Evolutionary conservation across 1,140 invertebrate species (phyloP).

Genomic region (Spodoptera litura): DNA sequence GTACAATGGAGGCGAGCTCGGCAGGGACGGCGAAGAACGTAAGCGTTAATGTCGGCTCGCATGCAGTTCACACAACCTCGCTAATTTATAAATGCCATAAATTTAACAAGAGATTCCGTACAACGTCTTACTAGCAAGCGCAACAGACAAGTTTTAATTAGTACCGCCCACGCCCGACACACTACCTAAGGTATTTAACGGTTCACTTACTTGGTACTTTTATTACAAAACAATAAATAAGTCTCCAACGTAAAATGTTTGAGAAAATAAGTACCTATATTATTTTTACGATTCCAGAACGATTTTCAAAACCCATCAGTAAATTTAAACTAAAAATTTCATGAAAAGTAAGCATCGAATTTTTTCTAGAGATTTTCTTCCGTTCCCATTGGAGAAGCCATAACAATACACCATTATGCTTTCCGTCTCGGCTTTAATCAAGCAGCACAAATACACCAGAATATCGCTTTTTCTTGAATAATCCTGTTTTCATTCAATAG

Average conservation of each 20-base stretch:
- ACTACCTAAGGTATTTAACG: not conserved
- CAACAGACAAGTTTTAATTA: slow-evolving; percentile 35
- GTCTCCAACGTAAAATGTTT: too few species aligned
- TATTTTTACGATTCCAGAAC: too few species aligned
- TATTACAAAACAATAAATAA: too few species aligned
- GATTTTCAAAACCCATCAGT: too few species aligned
- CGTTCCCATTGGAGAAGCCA: not conserved
- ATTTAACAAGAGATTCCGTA: slow-evolving; percentile 47
- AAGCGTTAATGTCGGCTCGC: not conserved
- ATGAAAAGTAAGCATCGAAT: not conserved
- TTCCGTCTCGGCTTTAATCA: slow-evolving; percentile 28
- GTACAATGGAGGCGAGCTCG: slow-evolving; percentile 25
- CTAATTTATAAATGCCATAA: slow-evolving; percentile 52
- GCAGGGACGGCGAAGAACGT: not conserved
- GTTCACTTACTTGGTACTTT: not conserved
- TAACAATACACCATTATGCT: slow-evolving; percentile 21
- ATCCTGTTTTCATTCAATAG: slow-evolving; percentile 3
- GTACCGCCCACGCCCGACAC: not conserved
- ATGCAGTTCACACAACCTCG: slow-evolving; percentile 34
- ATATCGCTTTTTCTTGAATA: slow-evolving; percentile 1
- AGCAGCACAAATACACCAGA: not conserved
- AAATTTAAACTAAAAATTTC: not conserved
- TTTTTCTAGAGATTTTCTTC: slow-evolving; percentile 1
- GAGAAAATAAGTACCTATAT: too few species aligned
- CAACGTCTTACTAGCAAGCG: slow-evolving; percentile 33